These are phyloP conservation scores for Chelonoidis abingdonii DNA, from an alignment of 2,113 vertebrate species.

Conservation along the genomic window DNA sequence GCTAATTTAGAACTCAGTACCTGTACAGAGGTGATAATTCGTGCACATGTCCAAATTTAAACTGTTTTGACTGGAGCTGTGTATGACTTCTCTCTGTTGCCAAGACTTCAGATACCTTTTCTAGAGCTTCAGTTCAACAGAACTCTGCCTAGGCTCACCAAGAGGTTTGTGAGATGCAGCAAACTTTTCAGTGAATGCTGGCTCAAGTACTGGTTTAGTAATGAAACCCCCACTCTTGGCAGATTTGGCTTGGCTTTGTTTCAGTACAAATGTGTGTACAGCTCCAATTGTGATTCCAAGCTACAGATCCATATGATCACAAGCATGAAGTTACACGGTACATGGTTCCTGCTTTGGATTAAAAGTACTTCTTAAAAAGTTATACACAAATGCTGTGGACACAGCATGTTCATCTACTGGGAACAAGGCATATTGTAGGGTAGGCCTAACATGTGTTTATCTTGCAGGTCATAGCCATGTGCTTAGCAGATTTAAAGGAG, in stretches of 20 bases:
- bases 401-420: neutral
- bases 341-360: neutral
- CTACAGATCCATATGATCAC: neutral
- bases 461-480: neutral
- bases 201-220: neutral
- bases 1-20: neutral
- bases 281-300: neutral
- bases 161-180: neutral
- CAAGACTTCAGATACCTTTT: neutral
- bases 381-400: neutral
- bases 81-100: neutral
- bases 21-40: neutral
- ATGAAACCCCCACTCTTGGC: neutral
- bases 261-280: neutral
- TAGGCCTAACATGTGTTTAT: neutral
- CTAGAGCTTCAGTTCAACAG: neutral
- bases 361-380: neutral
- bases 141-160: neutral
- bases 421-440: neutral
- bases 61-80: neutral
- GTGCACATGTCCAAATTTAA: neutral
- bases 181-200: neutral
- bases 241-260: neutral
- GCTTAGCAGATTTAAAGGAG: neutral
- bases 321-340: neutral